These are phyloP conservation scores for Neogobius melanostomus DNA, from an alignment of 2,113 vertebrate genomes.

Conservation along the genomic window DNA sequence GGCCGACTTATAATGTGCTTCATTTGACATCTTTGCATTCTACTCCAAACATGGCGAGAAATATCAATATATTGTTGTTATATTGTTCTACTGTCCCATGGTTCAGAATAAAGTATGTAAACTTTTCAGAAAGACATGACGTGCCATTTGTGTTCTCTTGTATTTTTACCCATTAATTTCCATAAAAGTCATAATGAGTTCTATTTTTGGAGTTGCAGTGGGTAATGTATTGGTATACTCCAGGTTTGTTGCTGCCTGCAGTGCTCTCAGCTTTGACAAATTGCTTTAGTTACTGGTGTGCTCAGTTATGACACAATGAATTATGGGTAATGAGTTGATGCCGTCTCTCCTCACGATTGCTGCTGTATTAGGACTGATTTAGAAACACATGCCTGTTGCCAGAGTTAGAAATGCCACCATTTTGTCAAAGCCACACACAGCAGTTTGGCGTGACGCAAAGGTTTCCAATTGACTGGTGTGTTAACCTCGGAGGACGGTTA, in stretches of 20 bases:
- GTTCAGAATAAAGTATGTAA: no score
- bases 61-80: no score
- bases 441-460: not conserved
- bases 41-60: no score
- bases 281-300: slow-evolving; percentile 30
- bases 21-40: no score
- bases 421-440: not conserved
- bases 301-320: slow-evolving; percentile 27
- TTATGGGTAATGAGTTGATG: slow-evolving; percentile 21
- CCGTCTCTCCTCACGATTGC: slow-evolving; percentile 9
- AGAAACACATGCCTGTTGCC: not conserved
- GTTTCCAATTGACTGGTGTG: not conserved
- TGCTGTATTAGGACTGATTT: slow-evolving; percentile 22
- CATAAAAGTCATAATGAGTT: slow-evolving; percentile 19
- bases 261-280: slow-evolving; percentile 32
- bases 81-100: no score
- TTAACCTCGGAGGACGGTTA: not conserved
- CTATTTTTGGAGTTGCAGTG: slow-evolving; percentile 12
- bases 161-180: slow-evolving; percentile 8
- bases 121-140: not conserved
- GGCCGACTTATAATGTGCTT: no score
- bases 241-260: slow-evolving; percentile 14
- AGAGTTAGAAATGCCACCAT: not conserved
- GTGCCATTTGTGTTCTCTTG: not conserved
- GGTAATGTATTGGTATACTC: slow-evolving; percentile 38